phyloP scores from a whole-genome alignment of 2,797 vertebrate genomes.

The Babyrousa celebensis region DNA sequence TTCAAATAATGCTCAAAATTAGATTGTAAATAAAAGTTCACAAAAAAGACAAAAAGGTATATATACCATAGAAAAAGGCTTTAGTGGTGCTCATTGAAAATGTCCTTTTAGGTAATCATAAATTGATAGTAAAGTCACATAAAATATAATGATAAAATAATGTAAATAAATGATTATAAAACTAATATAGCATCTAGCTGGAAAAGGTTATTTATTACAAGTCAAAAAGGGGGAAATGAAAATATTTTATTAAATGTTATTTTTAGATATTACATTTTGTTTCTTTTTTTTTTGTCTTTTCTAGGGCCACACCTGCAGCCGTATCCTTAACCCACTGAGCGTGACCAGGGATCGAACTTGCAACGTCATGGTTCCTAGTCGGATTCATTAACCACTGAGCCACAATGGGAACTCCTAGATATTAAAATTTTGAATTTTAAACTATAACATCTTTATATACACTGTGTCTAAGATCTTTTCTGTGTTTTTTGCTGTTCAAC shows the following conservation, averaged over 20 bases:
- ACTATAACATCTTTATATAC: not conserved
- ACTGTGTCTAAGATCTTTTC: not conserved
- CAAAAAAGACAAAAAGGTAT: not conserved
- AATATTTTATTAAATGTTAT: conserved; percentile 2
- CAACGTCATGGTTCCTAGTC: no score
- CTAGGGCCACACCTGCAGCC: no score
- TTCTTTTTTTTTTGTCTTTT: no score
- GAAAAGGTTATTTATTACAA: not conserved
- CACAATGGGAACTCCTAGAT: no score
- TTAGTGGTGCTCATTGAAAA: not conserved
- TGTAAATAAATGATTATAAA: not conserved
- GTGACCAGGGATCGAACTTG: no score
- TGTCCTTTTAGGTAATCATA: not conserved
- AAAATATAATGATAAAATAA: not conserved
- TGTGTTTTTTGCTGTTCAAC: not conserved
- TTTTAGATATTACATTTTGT: not conserved
- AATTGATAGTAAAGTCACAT: not conserved
- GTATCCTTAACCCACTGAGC: no score
- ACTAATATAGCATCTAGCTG: not conserved
- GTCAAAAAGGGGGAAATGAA: conserved; percentile 19
- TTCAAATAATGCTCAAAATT: conserved; percentile 38
- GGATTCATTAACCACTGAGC: no score
- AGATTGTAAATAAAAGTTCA: not conserved
- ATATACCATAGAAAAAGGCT: not conserved
- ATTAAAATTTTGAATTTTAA: not conserved